phyloP scores from a whole-genome alignment of 2,888 invertebrate genomes.

The Ophion ellenae region DNA sequence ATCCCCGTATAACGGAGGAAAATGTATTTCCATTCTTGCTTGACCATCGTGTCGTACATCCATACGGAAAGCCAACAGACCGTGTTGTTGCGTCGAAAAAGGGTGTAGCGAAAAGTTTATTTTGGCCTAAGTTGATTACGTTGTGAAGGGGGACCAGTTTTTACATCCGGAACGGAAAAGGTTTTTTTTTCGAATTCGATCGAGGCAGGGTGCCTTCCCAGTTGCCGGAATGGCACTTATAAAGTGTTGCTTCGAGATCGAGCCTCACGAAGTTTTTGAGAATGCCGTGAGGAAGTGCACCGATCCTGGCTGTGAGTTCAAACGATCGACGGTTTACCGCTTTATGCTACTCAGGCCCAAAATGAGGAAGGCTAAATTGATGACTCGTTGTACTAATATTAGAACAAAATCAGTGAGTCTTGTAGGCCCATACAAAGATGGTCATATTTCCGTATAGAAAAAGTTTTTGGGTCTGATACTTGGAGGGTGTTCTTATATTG shows the following conservation, averaged over 20 bases:
- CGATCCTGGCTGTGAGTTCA: slow-evolving; percentile 92
- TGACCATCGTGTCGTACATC: not conserved
- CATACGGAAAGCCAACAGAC: not conserved
- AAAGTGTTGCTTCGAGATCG: slow-evolving; percentile 92
- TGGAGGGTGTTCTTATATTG: no score
- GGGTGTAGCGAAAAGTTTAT: not conserved
- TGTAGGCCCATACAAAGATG: no score
- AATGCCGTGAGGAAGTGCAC: slow-evolving; percentile 92
- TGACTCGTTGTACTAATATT: not conserved
- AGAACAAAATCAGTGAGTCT: no score
- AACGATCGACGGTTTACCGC: not conserved
- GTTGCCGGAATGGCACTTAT: slow-evolving; percentile 86
- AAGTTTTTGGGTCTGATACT: no score
- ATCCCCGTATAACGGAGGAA: slow-evolving; percentile 10
- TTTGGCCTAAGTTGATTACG: not conserved
- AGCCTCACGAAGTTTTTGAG: slow-evolving; percentile 90
- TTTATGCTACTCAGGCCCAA: not conserved
- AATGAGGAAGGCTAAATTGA: not conserved
- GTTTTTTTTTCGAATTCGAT: not conserved
- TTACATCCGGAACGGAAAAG: not conserved
- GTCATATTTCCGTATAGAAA: no score
- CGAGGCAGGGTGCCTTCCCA: not conserved
- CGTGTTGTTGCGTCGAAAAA: not conserved
- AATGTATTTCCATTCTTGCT: not conserved
- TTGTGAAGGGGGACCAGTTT: not conserved